Percentiles rank a stretch among this genome's conserved stretches.
Conservation (phyloP, 1,140 invertebrate genomes). For the Antheraea pernyi region DNA sequence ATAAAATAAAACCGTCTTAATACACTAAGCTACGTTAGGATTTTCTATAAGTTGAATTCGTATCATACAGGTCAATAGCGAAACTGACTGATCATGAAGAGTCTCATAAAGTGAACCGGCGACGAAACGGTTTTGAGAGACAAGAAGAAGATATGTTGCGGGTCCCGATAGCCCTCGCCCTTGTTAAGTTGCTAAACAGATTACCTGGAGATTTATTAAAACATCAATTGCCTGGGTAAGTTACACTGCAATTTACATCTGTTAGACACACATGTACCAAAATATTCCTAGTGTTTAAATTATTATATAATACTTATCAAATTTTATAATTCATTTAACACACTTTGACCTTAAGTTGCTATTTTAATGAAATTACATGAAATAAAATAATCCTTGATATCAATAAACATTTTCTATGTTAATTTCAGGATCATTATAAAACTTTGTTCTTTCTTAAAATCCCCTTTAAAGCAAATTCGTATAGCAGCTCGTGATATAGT, state of each 20-base stretch:
- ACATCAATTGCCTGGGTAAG: conserved; percentile 89
- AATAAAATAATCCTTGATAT: too few species aligned
- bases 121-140: conserved; percentile 80
- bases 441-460: conserved; percentile 25
- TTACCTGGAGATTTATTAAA: conserved; percentile 88
- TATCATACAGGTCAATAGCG: conserved; percentile 80
- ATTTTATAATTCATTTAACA: too few species aligned
- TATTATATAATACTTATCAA: not conserved
- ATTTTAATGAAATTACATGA: too few species aligned
- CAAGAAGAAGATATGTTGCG: conserved; percentile 94
- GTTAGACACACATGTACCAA: too few species aligned
- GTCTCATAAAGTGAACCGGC: conserved; percentile 91
- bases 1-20: too few species aligned
- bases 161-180: conserved; percentile 94
- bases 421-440: conserved; percentile 25
- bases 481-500: conserved; percentile 92
- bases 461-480: conserved; percentile 89
- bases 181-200: conserved; percentile 95
- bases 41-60: not conserved
- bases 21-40: too few species aligned
- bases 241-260: conserved; percentile 17
- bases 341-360: too few species aligned
- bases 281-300: too few species aligned
- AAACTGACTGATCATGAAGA: conserved; percentile 86
- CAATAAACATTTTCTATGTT: too few species aligned